These are phyloP conservation scores for Sardina pilchardus DNA, from an alignment of 2,113 vertebrate species.

Conservation along the genomic window DNA sequence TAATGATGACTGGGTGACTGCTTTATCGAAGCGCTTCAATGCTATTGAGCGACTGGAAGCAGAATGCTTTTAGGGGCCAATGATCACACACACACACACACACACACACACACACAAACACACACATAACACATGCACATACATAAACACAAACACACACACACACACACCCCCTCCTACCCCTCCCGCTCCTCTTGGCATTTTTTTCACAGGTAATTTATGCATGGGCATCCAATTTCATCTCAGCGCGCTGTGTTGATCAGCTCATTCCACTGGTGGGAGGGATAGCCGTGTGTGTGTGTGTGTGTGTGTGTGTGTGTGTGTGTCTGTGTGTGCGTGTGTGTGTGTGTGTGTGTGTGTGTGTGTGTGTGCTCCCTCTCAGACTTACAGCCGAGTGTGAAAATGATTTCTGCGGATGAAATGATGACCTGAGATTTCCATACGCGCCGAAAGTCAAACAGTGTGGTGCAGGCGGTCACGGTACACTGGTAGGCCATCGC, in stretches of 20 bases:
- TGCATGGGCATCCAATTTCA: conserved; percentile 18
- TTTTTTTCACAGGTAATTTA: conserved; percentile 26
- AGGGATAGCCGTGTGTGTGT: background rate
- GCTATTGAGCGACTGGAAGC: conserved; percentile 45
- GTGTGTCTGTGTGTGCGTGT: background rate
- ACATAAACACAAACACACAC: no score
- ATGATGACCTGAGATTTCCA: conserved; percentile 34
- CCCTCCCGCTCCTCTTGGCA: background rate
- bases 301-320: conserved; percentile 13
- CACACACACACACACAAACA: background rate
- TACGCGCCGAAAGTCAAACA: conserved; percentile 17
- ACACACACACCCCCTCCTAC: background rate
- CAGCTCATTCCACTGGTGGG: background rate
- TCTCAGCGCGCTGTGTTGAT: conserved; percentile 3
- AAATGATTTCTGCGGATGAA: conserved; percentile 24
- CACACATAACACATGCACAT: background rate
- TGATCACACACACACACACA: conserved; percentile 20
- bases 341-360: background rate
- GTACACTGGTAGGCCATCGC: background rate
- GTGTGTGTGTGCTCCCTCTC: conserved; percentile 2
- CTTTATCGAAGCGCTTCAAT: conserved; percentile 54
- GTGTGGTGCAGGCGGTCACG: background rate
- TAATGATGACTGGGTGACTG: conserved; percentile 58
- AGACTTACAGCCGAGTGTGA: conserved; percentile 23
- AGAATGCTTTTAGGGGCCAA: conserved; percentile 28